Base-by-base conservation (phyloP, 35 echinoderm and acorn worm genomes). In the Stichopus chloronotus region DNA sequence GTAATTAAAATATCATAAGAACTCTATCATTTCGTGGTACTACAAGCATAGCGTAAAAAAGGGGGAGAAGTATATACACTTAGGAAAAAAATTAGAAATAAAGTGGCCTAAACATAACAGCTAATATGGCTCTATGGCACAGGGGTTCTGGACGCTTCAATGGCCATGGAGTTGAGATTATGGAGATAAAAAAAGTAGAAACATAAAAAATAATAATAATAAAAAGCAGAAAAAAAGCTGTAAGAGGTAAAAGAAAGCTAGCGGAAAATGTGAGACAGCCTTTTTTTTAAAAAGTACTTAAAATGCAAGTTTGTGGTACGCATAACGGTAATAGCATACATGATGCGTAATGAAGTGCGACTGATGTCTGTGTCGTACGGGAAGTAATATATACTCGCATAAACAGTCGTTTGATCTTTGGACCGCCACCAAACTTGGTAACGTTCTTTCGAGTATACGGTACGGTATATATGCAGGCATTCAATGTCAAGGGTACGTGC, bases 1-100 rank as follows among this genome's bases (percentile, higher is more conserved):
- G 90, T 91, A 91, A 91, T 91, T 91, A 91, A 91, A 79, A 91
- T 77, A 91, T 91, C 90, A 91, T 91, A 79, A 79, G n/a, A 91
- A 57, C 90, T 58, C 76, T 91, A 91, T 91, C 90, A 91, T 23
- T 85, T 58, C 58, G 55, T 85, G 82, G 55, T 58, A 85, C 57
- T 85, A 85, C 82, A 85, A 85, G 82, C 82, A 85, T 85, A 56
- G 82, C 82, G 17, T 8, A 58, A 58, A 74, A 65, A 11, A 65
- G 61, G 11, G 19, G 19, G 19, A 65, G 61, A 65, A 65, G 19
- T 14, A 65, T 8, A 65, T 65, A 65, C 10, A 17, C 11, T 11
- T 10, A 7, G 69, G 17, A 24, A 74, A 58, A 58, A 58, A 21
- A 85, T 58, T 58, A 17, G 57, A 85, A 85, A 59, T 58, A 58